phyloP scores from a whole-genome alignment of 2,113 vertebrate genomes.

The Prunella himalayana region DNA sequence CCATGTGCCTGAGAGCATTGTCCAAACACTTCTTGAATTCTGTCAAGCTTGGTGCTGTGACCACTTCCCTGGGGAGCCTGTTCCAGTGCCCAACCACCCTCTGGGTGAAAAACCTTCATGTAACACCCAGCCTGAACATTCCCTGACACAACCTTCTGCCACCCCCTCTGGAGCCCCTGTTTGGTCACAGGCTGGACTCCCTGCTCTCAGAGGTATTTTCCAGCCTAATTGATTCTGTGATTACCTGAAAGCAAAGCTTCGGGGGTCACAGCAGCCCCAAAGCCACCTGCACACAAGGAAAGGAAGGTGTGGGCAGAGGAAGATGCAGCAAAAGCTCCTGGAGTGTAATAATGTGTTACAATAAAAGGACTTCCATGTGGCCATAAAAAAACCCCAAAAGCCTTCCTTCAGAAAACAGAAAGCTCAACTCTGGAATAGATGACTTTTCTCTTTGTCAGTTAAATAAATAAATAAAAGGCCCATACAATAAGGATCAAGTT shows the following conservation, averaged over 20 bases:
- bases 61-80: background rate
- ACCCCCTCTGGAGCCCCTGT: background rate
- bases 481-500: rapidly evolving
- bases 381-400: too few species aligned
- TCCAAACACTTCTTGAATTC: background rate
- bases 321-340: background rate
- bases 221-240: background rate
- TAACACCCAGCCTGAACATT: background rate
- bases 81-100: background rate
- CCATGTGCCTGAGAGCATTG: background rate
- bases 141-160: background rate
- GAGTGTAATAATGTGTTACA: too few species aligned
- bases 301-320: background rate
- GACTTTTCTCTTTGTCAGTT: background rate
- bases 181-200: too few species aligned
- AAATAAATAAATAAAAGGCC: background rate
- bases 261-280: background rate
- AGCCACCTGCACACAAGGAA: rapidly evolving
- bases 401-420: background rate
- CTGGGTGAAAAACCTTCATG: rapidly evolving
- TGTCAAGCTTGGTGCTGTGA: background rate
- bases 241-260: background rate
- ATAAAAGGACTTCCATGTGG: rapidly evolving
- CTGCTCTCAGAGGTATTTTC: background rate
- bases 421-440: background rate